phyloP scores from a whole-genome alignment of 2,888 invertebrate genomes.

The Tachina fera region DNA sequence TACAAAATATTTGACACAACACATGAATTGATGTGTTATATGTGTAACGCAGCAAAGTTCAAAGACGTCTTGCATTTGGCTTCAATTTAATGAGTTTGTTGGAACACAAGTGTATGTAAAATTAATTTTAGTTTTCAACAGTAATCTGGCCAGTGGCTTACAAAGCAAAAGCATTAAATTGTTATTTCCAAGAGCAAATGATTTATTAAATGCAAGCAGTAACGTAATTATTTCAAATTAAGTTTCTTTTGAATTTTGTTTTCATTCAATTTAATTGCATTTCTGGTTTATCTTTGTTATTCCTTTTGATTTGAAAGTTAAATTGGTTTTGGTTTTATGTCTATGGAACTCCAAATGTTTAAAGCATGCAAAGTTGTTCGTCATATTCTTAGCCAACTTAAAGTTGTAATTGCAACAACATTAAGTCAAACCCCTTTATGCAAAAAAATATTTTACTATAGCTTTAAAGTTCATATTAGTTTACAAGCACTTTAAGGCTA shows the following conservation, averaged over 20 bases:
- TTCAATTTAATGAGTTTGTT: not conserved
- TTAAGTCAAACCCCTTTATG: too few species aligned
- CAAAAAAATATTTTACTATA: too few species aligned
- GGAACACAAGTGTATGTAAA: not conserved
- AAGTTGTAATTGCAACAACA: too few species aligned
- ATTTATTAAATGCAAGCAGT: not conserved
- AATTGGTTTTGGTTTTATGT: too few species aligned
- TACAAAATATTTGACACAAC: not conserved
- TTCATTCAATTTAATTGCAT: not conserved
- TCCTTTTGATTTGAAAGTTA: not conserved
- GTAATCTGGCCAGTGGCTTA: too few species aligned
- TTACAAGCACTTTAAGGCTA: too few species aligned
- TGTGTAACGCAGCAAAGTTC: not conserved
- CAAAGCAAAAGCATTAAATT: not conserved
- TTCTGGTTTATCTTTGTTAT: not conserved
- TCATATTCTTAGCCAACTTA: too few species aligned
- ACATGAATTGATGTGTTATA: not conserved
- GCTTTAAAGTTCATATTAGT: too few species aligned
- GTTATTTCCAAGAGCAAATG: not conserved
- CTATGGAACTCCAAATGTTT: too few species aligned
- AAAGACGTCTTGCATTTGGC: slow-evolving; percentile 1
- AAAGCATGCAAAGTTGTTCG: too few species aligned
- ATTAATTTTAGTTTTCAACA: not conserved
- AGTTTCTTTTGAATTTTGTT: not conserved
- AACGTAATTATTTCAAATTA: too few species aligned